A percentile compares a stretch with the other conserved stretches of the same genome.
Evolutionary conservation across 2,113 vertebrate genomes (phyloP).

Genomic region (Upupa epops): DNA sequence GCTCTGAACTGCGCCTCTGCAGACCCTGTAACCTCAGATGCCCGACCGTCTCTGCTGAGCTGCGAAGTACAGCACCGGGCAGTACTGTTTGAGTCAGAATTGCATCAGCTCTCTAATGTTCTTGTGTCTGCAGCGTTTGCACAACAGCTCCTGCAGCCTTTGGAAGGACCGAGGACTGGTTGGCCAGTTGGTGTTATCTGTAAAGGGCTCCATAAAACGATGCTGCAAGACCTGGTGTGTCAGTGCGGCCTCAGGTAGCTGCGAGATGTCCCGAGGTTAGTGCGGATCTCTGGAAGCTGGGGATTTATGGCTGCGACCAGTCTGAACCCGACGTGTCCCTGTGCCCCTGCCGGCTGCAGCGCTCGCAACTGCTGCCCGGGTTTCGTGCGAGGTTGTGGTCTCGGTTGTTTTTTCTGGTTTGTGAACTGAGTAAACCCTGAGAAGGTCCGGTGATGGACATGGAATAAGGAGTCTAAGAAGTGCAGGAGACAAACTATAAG

Average conservation of each 20-base stretch:
- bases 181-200: neutral
- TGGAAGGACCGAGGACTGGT: neutral
- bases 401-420: neutral
- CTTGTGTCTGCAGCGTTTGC: neutral
- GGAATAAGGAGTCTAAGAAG: neutral
- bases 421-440: neutral
- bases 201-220: neutral
- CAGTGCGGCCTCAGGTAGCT: neutral
- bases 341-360: neutral
- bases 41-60: neutral
- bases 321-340: neutral
- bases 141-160: neutral
- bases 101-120: neutral
- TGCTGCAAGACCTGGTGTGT: neutral
- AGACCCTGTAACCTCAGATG: neutral
- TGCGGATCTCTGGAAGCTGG: neutral
- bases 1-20: neutral
- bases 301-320: neutral
- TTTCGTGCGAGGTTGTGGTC: neutral
- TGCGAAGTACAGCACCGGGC: neutral
- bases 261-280: neutral
- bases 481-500: neutral
- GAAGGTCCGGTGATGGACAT: neutral
- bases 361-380: fast-evolving
- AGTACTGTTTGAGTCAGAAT: neutral